phyloP scores from a whole-genome alignment of 2,888 invertebrate genomes.

The Fabriciana adippe region DNA sequence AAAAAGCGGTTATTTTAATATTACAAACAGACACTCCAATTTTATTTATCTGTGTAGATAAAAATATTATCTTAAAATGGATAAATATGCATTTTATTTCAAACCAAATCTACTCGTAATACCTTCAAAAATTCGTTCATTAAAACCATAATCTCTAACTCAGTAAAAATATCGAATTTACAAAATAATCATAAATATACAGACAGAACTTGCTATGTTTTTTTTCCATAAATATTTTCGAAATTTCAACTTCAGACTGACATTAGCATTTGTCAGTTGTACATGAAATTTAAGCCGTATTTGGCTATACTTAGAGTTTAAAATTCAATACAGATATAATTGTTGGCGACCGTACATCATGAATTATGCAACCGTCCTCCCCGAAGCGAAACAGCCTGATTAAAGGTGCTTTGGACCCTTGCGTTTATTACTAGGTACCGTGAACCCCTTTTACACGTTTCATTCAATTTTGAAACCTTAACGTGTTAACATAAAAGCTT shows the following conservation, averaged over 20 bases:
- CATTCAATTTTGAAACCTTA: slow-evolving; percentile 33
- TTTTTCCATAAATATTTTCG: slow-evolving; percentile 36
- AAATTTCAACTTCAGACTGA: slow-evolving; percentile 37
- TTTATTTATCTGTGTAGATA: no score
- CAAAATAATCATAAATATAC: slow-evolving; percentile 4
- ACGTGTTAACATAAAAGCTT: slow-evolving; percentile 9
- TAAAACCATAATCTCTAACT: neutral
- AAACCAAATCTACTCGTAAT: neutral
- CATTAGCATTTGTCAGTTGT: slow-evolving; percentile 30
- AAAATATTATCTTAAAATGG: no score
- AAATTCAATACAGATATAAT: slow-evolving; percentile 24
- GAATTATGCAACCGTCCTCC: slow-evolving; percentile 53
- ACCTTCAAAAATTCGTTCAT: no score
- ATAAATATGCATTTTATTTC: neutral
- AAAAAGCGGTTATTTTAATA: no score
- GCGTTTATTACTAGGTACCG: slow-evolving; percentile 39
- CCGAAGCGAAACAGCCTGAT: slow-evolving; percentile 47
- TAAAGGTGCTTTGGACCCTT: slow-evolving; percentile 46
- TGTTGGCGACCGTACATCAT: slow-evolving; percentile 46
- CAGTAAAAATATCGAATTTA: neutral
- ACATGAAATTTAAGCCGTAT: slow-evolving; percentile 21
- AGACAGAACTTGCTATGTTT: slow-evolving; percentile 14
- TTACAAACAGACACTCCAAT: no score
- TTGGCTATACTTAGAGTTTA: slow-evolving; percentile 12
- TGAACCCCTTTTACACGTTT: slow-evolving; percentile 22